These are phyloP conservation scores for Girardinichthys multiradiatus DNA, from an alignment of 2,113 vertebrate genomes.

Conservation along the genomic window DNA sequence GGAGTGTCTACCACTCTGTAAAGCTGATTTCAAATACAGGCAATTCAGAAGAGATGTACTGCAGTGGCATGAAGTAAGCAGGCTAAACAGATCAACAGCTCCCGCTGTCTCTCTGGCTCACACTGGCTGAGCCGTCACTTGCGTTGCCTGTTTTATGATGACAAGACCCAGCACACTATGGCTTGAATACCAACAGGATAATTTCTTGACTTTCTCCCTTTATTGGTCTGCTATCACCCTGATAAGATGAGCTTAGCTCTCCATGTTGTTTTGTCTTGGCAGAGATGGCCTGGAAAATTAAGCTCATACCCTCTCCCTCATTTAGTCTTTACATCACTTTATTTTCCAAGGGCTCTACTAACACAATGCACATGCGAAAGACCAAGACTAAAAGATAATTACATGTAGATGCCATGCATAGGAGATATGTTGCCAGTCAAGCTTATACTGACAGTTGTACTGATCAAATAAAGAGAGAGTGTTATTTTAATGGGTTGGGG, in stretches of 20 bases:
- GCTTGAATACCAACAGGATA: conserved; percentile 75
- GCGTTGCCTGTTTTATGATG: conserved; percentile 72
- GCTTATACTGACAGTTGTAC: conserved; percentile 15
- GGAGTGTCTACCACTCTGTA: conserved; percentile 63
- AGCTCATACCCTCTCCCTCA: conserved; percentile 55
- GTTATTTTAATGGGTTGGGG: background rate
- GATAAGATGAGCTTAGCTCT: conserved; percentile 76
- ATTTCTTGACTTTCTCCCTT: conserved; percentile 74
- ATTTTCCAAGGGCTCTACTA: conserved; percentile 49
- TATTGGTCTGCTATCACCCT: conserved; percentile 69
- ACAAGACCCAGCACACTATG: conserved; percentile 66
- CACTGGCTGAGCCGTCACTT: conserved; percentile 48
- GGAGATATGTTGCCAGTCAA: conserved; percentile 56
- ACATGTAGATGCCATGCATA: conserved; percentile 47
- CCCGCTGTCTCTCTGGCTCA: conserved; percentile 34
- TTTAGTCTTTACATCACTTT: conserved; percentile 67
- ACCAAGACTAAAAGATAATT: conserved; percentile 60
- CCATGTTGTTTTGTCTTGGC: conserved; percentile 70
- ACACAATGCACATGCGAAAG: conserved; percentile 45
- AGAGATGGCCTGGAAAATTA: conserved; percentile 66
- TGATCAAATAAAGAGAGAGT: conserved; percentile 9
- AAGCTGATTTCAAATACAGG: conserved; percentile 74
- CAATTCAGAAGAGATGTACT: conserved; percentile 59
- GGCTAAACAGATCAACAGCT: conserved; percentile 69
- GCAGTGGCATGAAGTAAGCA: conserved; percentile 60